These are phyloP conservation scores for Gopherus flavomarginatus DNA, from an alignment of 2,113 vertebrate genomes.

Conservation along the genomic window DNA sequence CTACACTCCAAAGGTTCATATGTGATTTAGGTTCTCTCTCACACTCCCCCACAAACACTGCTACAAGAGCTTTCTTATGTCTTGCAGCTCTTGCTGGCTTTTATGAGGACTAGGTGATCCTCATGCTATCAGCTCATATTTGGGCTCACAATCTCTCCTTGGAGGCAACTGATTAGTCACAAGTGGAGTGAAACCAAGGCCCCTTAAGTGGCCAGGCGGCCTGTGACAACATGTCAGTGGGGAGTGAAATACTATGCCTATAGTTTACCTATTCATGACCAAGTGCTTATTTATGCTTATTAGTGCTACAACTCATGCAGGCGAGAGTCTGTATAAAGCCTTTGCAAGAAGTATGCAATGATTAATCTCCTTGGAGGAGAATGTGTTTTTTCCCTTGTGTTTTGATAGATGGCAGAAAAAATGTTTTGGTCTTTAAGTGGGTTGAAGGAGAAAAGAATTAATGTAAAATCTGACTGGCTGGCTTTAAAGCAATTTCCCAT, in stretches of 20 bases:
- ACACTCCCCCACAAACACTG: background rate
- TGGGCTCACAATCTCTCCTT: background rate
- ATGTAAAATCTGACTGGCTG: conserved; percentile 1
- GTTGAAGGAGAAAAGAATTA: conserved; percentile 42
- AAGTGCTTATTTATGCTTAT: conserved; percentile 35
- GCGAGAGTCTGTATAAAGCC: conserved; percentile 26
- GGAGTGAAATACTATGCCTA: background rate
- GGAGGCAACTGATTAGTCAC: background rate
- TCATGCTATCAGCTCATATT: background rate
- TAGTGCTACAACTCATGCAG: conserved; percentile 4
- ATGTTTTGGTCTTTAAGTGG: conserved; percentile 49
- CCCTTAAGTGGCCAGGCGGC: fast-evolving
- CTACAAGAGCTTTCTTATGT: background rate
- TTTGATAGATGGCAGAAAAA: conserved; percentile 62
- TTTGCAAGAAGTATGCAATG: background rate
- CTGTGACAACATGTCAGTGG: background rate
- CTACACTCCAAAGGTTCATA: background rate
- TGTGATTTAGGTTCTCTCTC: background rate
- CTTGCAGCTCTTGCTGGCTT: background rate
- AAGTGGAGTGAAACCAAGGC: background rate
- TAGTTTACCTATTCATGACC: background rate
- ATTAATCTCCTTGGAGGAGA: conserved; percentile 58
- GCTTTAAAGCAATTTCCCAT: conserved; percentile 27
- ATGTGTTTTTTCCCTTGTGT: conserved; percentile 29
- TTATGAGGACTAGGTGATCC: background rate